phyloP scores from a whole-genome alignment of 2,113 vertebrate species.

The Balaenoptera acutorostrata region DNA sequence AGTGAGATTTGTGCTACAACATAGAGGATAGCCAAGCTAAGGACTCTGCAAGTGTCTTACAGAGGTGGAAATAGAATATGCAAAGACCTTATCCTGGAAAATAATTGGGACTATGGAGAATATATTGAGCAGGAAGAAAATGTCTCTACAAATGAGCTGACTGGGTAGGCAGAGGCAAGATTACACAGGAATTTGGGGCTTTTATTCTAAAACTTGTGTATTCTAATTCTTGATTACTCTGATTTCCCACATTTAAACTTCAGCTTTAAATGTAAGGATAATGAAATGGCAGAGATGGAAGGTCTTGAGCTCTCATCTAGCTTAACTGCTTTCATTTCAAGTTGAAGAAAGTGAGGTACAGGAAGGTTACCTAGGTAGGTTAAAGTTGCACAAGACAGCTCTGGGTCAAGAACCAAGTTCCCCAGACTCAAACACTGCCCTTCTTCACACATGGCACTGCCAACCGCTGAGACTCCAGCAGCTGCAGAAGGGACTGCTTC shows the following conservation, averaged over 20 bases:
- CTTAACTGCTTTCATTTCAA: not conserved
- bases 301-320: not conserved
- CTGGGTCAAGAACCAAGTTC: not conserved
- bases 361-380: not conserved
- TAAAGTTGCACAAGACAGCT: not conserved
- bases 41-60: not conserved
- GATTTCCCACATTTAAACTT: not conserved
- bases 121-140: not conserved
- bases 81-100: not conserved
- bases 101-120: not conserved
- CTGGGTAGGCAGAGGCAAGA: not conserved
- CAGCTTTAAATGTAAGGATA: not conserved
- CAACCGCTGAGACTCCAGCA: not conserved
- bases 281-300: not conserved
- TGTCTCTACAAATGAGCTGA: not conserved
- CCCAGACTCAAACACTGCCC: not conserved
- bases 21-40: not conserved
- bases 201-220: not conserved
- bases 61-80: not conserved
- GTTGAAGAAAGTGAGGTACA: not conserved
- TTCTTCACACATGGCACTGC: not conserved
- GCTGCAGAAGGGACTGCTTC: not conserved
- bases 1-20: not conserved
- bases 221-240: not conserved
- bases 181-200: not conserved